Evolutionary conservation across 2,888 invertebrate species (phyloP).

Genomic region (Agrochola litura): DNA sequence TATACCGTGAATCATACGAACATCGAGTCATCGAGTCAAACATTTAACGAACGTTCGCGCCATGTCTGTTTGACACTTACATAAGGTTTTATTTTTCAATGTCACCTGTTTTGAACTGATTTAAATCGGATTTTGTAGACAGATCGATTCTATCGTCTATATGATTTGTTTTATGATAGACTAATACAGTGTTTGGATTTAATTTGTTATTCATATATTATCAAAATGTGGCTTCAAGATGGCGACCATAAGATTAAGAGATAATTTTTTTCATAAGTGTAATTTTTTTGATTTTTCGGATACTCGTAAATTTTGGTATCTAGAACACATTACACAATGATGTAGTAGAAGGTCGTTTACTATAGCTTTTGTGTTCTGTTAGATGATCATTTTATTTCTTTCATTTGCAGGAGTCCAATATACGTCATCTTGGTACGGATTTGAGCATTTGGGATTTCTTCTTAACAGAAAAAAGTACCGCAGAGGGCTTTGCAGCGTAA

Average conservation of each 20-base stretch:
- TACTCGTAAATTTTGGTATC: background rate
- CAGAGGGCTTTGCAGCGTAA: background rate
- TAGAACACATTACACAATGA: background rate
- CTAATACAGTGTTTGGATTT: background rate
- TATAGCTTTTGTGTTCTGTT: background rate
- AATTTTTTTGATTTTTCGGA: background rate
- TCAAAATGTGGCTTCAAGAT: background rate
- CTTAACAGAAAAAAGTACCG: background rate
- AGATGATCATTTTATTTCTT: background rate
- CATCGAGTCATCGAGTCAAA: background rate
- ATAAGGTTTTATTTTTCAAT: background rate
- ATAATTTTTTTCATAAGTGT: background rate
- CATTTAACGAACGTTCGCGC: too few species aligned
- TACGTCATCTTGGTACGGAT: slow-evolving; percentile 7
- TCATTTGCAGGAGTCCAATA: background rate
- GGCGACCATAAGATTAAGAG: background rate
- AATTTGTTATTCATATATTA: background rate
- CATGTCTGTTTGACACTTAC: background rate
- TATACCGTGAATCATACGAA: background rate
- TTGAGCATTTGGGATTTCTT: slow-evolving; percentile 4
- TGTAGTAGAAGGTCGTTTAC: background rate
- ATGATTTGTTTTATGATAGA: background rate
- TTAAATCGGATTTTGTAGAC: background rate
- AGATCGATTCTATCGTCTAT: background rate
- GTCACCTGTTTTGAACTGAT: background rate